These are phyloP conservation scores for Pao palembangensis DNA, from an alignment of 2,113 vertebrate genomes.

Conservation along the genomic window DNA sequence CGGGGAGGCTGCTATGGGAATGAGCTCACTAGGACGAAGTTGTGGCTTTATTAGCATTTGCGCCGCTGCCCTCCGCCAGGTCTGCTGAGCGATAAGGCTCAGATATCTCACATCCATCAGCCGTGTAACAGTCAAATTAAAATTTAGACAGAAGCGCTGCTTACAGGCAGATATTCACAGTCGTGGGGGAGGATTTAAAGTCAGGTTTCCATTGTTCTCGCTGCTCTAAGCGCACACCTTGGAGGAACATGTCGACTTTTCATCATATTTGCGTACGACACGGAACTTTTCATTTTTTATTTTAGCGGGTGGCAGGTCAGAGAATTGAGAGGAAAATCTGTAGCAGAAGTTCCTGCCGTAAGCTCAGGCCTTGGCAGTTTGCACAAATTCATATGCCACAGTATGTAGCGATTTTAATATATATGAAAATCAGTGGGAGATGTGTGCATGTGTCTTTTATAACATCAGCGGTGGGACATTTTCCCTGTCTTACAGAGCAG, in stretches of 20 bases:
- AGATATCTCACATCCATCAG: constrained; percentile 40
- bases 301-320: constrained; percentile 52
- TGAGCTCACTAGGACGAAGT: constrained; percentile 72
- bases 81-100: constrained; percentile 50
- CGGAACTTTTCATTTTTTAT: constrained; percentile 54
- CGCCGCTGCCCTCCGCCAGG: constrained; percentile 31
- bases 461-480: constrained; percentile 74
- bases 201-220: constrained; percentile 43
- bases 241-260: constrained; percentile 57
- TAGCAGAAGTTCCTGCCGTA: constrained; percentile 74
- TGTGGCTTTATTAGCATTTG: constrained; percentile 67
- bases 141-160: constrained; percentile 33
- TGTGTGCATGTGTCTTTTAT: constrained; percentile 86
- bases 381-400: constrained; percentile 82
- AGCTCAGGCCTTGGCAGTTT: constrained; percentile 76
- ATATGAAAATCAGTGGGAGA: constrained; percentile 96
- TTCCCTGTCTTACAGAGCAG: constrained; percentile 54
- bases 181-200: constrained; percentile 45
- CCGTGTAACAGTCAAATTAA: constrained; percentile 47
- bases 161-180: constrained; percentile 34
- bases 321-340: constrained; percentile 52
- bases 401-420: constrained; percentile 93
- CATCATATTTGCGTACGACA: constrained; percentile 71
- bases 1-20: constrained; percentile 58
- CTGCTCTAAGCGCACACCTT: constrained; percentile 24